Conservation (phyloP, 23 tunicate genomes). For the Aplidium turbinatum region DNA sequence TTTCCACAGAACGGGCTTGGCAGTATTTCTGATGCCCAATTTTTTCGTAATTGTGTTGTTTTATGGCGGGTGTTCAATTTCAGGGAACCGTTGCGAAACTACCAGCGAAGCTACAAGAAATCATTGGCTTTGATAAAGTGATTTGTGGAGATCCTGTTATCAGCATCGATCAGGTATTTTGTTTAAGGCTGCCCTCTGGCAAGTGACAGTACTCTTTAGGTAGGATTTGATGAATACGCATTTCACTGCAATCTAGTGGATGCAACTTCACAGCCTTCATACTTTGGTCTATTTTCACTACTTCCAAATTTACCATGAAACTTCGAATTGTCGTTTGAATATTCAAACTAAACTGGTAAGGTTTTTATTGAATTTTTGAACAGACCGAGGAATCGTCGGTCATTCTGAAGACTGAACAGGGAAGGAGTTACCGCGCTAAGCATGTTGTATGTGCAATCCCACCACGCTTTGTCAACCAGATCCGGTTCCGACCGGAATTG, state of each 20-base stretch:
- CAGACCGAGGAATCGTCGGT: slow-evolving; percentile 40
- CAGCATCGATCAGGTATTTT: slow-evolving; percentile 46
- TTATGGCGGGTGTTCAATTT: background rate
- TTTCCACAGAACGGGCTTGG: too few relatives aligned
- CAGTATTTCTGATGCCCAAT: too few relatives aligned
- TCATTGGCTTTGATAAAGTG: slow-evolving; percentile 36
- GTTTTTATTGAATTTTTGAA: background rate
- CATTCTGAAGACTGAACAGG: slow-evolving; percentile 34
- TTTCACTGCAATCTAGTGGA: too few relatives aligned
- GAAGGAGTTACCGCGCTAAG: slow-evolving; percentile 35
- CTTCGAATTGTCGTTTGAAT: too few relatives aligned
- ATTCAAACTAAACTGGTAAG: background rate
- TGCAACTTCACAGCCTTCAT: too few relatives aligned
- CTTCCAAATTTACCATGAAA: too few relatives aligned
- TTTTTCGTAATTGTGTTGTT: slow-evolving; percentile 5
- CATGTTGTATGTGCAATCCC: slow-evolving; percentile 65
- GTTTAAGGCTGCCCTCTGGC: too few relatives aligned
- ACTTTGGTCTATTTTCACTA: too few relatives aligned
- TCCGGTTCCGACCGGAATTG: slow-evolving; percentile 62
- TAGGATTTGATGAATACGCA: too few relatives aligned
- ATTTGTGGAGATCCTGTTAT: slow-evolving; percentile 31
- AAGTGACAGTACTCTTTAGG: too few relatives aligned
- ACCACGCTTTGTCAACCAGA: slow-evolving; percentile 63
- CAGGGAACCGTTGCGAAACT: slow-evolving; percentile 44
- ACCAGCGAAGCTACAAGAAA: slow-evolving; percentile 11